Evolutionary conservation across 2,113 vertebrate genomes (phyloP), one percentile per base, ranked within the genome.

Genomic region (Penelope pileata): DNA sequence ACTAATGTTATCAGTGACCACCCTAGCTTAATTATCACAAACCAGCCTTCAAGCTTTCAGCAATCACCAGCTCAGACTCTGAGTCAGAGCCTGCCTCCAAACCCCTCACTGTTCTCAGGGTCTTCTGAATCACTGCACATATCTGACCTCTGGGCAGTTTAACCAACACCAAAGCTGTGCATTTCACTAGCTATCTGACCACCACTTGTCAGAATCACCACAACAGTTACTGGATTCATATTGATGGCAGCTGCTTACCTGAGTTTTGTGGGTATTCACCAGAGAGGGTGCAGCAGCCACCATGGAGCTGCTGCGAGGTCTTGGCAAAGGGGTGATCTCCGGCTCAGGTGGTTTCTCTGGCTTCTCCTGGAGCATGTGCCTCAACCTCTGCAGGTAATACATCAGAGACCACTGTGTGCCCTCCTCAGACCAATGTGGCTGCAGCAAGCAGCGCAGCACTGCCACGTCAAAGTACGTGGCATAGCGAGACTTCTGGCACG

Each of bases 211-310:
- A 83, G 54, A 42, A 78, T 3, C 59, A 58, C 30, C 79, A 64
- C 9, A 12, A 10, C 27, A 30, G 14, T 4, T 62, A 10, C 16
- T 30, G 1, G 19, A 45, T 66, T 24, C 34, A 23, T 16, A 23
- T 1, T 2, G 27, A 17, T 3, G 8, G 16, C 9, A 70, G 6
- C 40, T 45, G 45, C 96, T 97, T 89, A 99, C 99, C 98, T 99
- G 99, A 26, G 99, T 99, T 97, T 99, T 99, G 96, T 99, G 99
- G 14, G 99, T 99, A 92, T 99, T 99, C 95, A 99, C 99, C 87
- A 99, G 96, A 0, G 99, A 99, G 7, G 99, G 99, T 2, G 99
- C 97, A 12, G 99, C 98, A 1, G 99, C 99, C 96, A 99, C 99
- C 99, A 99, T 99, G 30, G 99, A 99, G 97, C 99, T 99, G 95